Evolutionary conservation across 1,140 invertebrate species (phyloP).

Genomic region (Brachionus koreanus): DNA sequence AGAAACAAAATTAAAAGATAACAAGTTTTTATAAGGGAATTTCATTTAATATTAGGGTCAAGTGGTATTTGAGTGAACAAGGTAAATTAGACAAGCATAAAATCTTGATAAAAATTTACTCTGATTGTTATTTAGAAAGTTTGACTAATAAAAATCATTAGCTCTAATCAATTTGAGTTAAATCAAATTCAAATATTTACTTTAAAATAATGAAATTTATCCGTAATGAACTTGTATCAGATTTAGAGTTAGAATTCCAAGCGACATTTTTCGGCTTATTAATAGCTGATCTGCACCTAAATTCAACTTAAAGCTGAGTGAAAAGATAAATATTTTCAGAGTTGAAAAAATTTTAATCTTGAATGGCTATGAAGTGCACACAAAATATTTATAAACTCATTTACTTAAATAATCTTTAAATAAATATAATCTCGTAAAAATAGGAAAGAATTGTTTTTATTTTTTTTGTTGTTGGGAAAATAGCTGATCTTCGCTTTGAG

Average conservation of each 20-base stretch:
- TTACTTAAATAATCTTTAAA: conserved; percentile 20
- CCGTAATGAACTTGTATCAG: conserved; percentile 4
- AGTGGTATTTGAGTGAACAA: conserved; percentile 4
- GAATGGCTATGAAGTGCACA: not conserved
- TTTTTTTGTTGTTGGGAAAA: conserved; percentile 19
- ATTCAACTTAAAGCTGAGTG: not conserved
- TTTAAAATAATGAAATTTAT: conserved; percentile 11
- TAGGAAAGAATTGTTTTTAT: not conserved
- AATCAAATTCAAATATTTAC: conserved; percentile 25
- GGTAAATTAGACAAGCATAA: not conserved
- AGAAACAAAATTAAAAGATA: not conserved
- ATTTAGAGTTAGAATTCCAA: not conserved
- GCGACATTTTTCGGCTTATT: conserved; percentile 35
- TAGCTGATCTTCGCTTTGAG: conserved; percentile 10
- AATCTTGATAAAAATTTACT: not conserved
- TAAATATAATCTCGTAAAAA: conserved; percentile 26
- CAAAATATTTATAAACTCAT: not conserved
- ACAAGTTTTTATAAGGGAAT: not conserved
- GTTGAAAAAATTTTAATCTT: conserved; percentile 35
- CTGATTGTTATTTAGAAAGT: not conserved
- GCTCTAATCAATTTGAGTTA: not conserved
- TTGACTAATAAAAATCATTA: conserved; percentile 10
- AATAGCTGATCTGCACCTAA: not conserved
- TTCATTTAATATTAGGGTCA: conserved; percentile 18
- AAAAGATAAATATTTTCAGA: conserved; percentile 36